Evolutionary conservation across 2,888 invertebrate species (phyloP).

Genomic region (Drosophila helvetica): DNA sequence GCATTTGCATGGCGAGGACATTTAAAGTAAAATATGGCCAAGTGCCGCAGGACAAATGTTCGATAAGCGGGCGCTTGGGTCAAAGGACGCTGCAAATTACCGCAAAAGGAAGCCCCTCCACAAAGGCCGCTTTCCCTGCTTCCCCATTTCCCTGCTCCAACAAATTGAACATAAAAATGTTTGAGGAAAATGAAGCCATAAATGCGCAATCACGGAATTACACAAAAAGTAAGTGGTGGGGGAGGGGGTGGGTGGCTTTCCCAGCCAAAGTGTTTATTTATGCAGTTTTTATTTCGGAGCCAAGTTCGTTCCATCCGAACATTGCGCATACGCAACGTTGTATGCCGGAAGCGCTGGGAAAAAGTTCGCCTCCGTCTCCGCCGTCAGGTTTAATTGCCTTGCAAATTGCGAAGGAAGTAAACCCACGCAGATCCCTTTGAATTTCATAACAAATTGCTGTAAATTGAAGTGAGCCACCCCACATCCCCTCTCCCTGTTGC

Average conservation of each 20-base stretch:
- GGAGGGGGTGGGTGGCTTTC: neutral
- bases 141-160: neutral
- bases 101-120: constrained; percentile 48
- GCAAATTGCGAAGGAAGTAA: constrained; percentile 65
- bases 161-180: constrained; percentile 68
- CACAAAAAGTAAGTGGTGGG: constrained; percentile 36
- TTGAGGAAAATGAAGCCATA: constrained; percentile 76
- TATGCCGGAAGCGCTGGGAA: neutral
- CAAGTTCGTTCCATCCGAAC: constrained; percentile 39
- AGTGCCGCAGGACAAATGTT: constrained; percentile 50
- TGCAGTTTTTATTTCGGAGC: constrained; percentile 60
- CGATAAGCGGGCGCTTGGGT: constrained; percentile 63
- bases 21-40: constrained; percentile 75
- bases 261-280: constrained; percentile 71
- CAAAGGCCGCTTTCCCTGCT: neutral
- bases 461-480: constrained; percentile 44
- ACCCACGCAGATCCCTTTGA: constrained; percentile 43
- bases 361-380: constrained; percentile 18
- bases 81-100: constrained; percentile 73
- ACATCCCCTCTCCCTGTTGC: neutral
- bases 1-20: constrained; percentile 75
- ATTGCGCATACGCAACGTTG: constrained; percentile 53
- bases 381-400: constrained; percentile 76
- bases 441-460: constrained; percentile 72
- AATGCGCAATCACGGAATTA: constrained; percentile 80